phyloP scores from a whole-genome alignment of 2,888 invertebrate genomes.

The Pammene aurita region DNA sequence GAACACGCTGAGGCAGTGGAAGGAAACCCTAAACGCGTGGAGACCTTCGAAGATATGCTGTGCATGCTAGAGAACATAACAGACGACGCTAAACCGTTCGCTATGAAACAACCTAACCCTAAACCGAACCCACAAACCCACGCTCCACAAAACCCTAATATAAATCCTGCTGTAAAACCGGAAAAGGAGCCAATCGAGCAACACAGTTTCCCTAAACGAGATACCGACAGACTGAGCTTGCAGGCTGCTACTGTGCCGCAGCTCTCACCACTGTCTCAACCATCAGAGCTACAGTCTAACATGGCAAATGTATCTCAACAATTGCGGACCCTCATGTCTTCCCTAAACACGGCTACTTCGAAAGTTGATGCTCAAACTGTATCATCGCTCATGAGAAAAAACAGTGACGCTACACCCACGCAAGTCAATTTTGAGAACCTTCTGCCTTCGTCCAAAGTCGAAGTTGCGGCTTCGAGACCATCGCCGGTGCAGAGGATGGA shows the following conservation, averaged over 20 bases:
- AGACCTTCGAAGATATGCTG: slow-evolving; percentile 87
- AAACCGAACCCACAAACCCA: slow-evolving; percentile 48
- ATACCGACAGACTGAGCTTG: slow-evolving; percentile 65
- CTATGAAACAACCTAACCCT: slow-evolving; percentile 58
- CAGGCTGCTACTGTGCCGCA: slow-evolving; percentile 85
- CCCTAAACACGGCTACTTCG: slow-evolving; percentile 80
- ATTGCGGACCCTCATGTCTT: slow-evolving; percentile 86
- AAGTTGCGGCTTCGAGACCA: slow-evolving; percentile 69
- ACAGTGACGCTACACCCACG: slow-evolving; percentile 69
- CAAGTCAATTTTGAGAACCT: slow-evolving; percentile 81
- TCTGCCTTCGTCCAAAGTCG: slow-evolving; percentile 79
- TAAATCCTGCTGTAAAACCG: slow-evolving; percentile 51
- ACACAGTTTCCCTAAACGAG: slow-evolving; percentile 63
- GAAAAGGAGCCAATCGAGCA: slow-evolving; percentile 64
- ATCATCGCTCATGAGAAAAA: slow-evolving; percentile 76
- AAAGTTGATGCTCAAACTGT: slow-evolving; percentile 76
- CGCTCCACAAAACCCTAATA: slow-evolving; percentile 52
- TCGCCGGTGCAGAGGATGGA: slow-evolving; percentile 71
- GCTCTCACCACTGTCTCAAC: slow-evolving; percentile 88
- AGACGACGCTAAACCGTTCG: slow-evolving; percentile 68
- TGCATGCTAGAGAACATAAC: slow-evolving; percentile 87
- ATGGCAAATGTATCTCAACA: slow-evolving; percentile 89
- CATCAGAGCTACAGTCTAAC: slow-evolving; percentile 87
- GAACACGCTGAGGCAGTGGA: slow-evolving; percentile 81
- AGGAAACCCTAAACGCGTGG: slow-evolving; percentile 83